A percentile compares a stretch with the other conserved stretches of the same genome.
These are phyloP conservation scores for Romanogobio albipinnatus DNA, from an alignment of 2,113 vertebrate genomes.

Conservation along the genomic window DNA sequence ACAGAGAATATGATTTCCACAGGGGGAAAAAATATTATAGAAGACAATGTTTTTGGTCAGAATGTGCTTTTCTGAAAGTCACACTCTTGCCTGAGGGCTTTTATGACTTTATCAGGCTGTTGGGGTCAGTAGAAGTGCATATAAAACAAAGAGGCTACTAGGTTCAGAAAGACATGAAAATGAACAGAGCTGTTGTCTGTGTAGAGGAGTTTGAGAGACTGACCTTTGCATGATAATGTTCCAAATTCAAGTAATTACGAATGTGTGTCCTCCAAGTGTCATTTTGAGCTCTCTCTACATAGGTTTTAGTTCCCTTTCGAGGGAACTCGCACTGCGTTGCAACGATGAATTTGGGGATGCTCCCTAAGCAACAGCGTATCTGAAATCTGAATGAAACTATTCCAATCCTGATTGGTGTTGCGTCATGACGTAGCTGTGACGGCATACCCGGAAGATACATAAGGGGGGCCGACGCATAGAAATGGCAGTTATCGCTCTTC, in stretches of 20 bases:
- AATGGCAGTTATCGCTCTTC: too few species aligned
- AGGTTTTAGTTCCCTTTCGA: neutral
- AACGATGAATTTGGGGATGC: too few species aligned
- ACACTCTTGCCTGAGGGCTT: slow-evolving; percentile 14
- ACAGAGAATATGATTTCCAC: neutral
- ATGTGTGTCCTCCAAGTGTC: neutral
- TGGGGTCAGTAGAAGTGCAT: slow-evolving; percentile 11
- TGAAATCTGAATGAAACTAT: too few species aligned
- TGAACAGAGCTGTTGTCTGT: slow-evolving; percentile 12
- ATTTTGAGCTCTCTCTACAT: neutral
- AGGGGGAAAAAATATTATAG: neutral
- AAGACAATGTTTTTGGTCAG: neutral
- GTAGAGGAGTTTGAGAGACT: neutral
- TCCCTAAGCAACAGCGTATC: too few species aligned
- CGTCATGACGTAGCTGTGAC: too few species aligned
- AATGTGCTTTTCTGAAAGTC: neutral
- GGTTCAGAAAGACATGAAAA: neutral
- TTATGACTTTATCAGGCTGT: neutral
- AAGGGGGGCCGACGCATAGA: too few species aligned
- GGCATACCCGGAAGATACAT: too few species aligned
- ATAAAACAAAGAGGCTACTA: slow-evolving; percentile 13
- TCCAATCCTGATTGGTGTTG: too few species aligned
- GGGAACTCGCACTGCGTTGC: too few species aligned
- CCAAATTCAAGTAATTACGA: neutral
- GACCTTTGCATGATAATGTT: slow-evolving; percentile 23